Evolutionary conservation across 1,140 invertebrate genomes (phyloP).

Genomic region (Pomacea maculata): DNA sequence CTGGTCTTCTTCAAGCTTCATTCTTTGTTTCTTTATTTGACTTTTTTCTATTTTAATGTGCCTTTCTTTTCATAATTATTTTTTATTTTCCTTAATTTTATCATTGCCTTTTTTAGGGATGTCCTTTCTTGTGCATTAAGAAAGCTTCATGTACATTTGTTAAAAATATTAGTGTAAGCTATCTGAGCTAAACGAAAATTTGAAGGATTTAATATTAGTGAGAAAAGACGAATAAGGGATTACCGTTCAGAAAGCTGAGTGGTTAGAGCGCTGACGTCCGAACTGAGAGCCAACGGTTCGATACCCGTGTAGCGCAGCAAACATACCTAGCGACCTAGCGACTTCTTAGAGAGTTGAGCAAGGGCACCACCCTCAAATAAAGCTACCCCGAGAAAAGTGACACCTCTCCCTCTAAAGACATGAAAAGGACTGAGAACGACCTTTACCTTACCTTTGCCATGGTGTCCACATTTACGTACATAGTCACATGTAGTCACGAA

Average conservation of each 20-base stretch:
- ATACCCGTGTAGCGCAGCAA: not conserved
- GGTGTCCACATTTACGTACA: not conserved
- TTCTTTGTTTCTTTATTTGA: not conserved
- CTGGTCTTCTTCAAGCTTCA: not conserved
- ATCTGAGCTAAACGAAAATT: too few species aligned
- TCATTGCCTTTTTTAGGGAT: too few species aligned
- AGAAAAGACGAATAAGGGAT: too few species aligned
- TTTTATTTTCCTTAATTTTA: too few species aligned
- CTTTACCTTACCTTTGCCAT: too few species aligned
- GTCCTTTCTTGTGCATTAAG: too few species aligned
- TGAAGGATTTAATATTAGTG: too few species aligned
- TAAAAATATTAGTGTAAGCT: too few species aligned
- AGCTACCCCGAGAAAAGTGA: not conserved
- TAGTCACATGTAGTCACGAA: not conserved
- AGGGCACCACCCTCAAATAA: not conserved
- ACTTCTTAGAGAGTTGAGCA: not conserved
- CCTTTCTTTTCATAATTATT: not conserved
- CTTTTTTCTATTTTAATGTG: not conserved
- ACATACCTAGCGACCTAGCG: not conserved
- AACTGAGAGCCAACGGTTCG: too few species aligned
- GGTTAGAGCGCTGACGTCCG: not conserved
- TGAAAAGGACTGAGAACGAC: too few species aligned
- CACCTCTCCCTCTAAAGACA: not conserved
- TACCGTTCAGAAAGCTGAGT: too few species aligned
- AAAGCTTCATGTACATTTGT: too few species aligned